A percentile compares a stretch with the other conserved stretches of the same genome.
Conservation (phyloP, 1,140 invertebrate species). For the Physella acuta region DNA sequence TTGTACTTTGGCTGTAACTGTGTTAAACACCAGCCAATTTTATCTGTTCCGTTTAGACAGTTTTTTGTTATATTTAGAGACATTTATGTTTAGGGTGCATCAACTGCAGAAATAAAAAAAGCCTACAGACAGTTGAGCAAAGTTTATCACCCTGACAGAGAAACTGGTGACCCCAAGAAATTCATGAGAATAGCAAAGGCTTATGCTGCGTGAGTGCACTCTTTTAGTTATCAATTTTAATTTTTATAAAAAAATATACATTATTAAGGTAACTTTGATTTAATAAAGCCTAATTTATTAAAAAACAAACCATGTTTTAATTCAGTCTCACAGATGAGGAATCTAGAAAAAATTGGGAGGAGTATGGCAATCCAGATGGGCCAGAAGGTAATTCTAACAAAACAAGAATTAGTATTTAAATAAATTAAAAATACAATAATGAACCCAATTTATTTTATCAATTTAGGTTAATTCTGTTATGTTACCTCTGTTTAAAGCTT, state of each 20-base stretch:
- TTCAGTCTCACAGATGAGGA: constrained; percentile 91
- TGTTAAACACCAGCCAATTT: not conserved
- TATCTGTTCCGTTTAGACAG: not conserved
- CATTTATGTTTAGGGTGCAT: constrained; percentile 69
- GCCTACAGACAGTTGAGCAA: constrained; percentile 91
- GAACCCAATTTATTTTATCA: too few relatives aligned
- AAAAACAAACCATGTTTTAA: not conserved
- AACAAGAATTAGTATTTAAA: too few relatives aligned
- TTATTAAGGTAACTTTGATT: too few relatives aligned
- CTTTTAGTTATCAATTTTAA: too few relatives aligned
- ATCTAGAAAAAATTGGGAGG: constrained; percentile 95
- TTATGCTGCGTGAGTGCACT: constrained; percentile 68
- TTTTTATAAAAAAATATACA: too few relatives aligned
- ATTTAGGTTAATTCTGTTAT: too few relatives aligned
- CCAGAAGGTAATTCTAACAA: constrained; percentile 77
- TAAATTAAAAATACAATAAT: too few relatives aligned
- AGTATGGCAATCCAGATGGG: constrained; percentile 99
- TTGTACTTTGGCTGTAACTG: not conserved
- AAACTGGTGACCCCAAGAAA: constrained; percentile 94
- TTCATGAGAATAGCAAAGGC: constrained; percentile 99
- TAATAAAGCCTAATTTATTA: not conserved
- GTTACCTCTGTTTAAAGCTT: too few relatives aligned
- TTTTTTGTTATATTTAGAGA: not conserved
- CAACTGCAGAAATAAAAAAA: constrained; percentile 87
- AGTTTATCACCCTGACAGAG: constrained; percentile 93